phyloP scores from a whole-genome alignment of 35 echinoderm and acorn worm genomes.

The Apostichopus californicus region DNA sequence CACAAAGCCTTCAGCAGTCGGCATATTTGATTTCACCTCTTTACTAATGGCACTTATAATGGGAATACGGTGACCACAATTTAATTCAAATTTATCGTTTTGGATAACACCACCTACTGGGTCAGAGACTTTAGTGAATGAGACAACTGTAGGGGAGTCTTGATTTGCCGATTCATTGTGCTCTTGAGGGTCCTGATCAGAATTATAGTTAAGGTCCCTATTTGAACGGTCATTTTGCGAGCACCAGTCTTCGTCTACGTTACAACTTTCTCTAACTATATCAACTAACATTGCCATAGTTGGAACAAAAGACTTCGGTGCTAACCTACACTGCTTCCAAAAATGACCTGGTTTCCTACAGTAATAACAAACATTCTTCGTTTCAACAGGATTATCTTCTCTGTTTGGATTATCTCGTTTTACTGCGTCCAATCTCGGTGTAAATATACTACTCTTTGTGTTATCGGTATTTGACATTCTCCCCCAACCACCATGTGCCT shows the following conservation, averaged over 20 bases:
- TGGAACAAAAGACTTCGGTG: background rate
- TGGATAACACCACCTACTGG: background rate
- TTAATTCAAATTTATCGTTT: background rate
- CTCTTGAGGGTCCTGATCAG: background rate
- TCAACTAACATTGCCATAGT: constrained; percentile 18
- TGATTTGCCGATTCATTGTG: no score
- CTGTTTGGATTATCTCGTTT: background rate
- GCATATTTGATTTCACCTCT: background rate
- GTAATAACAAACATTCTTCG: background rate
- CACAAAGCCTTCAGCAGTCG: background rate
- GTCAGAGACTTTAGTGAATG: background rate
- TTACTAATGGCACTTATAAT: background rate
- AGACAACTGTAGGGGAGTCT: background rate
- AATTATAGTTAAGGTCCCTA: background rate
- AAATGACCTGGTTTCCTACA: constrained; percentile 35
- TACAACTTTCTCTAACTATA: constrained; percentile 1
- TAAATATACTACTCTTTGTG: background rate
- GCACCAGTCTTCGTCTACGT: background rate
- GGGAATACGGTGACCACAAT: background rate
- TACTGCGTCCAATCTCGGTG: background rate
- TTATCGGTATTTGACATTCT: background rate
- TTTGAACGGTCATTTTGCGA: background rate
- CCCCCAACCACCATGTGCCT: constrained; percentile 44
- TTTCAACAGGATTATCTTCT: background rate
- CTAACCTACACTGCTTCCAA: constrained; percentile 27